phyloP scores from a whole-genome alignment of 2,888 invertebrate genomes.

The Siphlonurus alternatus region DNA sequence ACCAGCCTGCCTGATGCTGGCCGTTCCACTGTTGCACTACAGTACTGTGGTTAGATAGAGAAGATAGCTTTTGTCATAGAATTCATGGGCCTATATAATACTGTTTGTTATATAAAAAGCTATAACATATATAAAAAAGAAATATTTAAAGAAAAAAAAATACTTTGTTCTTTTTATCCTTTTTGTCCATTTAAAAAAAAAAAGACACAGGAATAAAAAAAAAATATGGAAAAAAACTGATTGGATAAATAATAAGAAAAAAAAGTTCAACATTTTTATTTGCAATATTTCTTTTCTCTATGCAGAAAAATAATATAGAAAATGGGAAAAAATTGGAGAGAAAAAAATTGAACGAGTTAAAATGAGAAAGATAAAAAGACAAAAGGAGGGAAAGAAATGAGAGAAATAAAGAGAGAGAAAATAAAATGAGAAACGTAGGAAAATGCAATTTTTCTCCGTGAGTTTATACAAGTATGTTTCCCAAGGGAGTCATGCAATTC shows the following conservation, averaged over 20 bases:
- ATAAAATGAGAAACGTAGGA: slow-evolving; percentile 3
- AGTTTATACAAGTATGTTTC: neutral
- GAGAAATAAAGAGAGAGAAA: neutral
- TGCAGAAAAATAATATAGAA: neutral
- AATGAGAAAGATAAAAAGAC: neutral
- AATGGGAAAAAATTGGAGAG: neutral
- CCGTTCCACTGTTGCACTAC: no score
- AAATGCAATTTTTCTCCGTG: slow-evolving; percentile 4
- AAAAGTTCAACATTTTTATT: neutral
- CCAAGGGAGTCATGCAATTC: slow-evolving; percentile 5
- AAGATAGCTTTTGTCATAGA: neutral
- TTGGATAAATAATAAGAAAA: neutral
- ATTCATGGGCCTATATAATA: neutral
- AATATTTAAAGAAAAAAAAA: neutral
- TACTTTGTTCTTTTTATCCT: neutral
- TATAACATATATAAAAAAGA: neutral
- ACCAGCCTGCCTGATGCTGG: neutral
- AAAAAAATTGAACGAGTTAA: neutral
- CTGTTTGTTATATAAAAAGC: neutral
- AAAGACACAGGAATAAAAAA: neutral
- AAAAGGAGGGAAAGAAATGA: neutral
- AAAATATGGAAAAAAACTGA: neutral
- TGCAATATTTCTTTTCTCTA: neutral
- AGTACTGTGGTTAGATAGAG: neutral
- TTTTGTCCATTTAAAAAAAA: neutral